A percentile compares a stretch with the other conserved stretches of the same genome.
Evolutionary conservation across 2,888 invertebrate genomes (phyloP).

Genomic region (Octodonta nipae): DNA sequence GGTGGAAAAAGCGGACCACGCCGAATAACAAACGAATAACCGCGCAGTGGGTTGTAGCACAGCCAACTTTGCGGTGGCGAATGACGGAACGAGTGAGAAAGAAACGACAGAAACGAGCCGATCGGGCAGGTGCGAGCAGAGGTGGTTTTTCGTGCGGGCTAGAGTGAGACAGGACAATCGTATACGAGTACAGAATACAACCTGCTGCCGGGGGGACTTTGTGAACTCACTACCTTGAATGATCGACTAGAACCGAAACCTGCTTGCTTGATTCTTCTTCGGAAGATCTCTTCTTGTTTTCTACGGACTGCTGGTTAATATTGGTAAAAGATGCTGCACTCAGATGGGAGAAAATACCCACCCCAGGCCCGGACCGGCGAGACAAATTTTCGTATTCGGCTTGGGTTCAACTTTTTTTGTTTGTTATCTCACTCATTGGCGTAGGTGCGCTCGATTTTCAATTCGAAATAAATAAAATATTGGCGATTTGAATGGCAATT

Average conservation of each 20-base stretch:
- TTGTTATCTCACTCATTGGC: too few species aligned
- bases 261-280: too few species aligned
- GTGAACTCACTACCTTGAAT: conserved; percentile 27
- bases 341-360: too few species aligned
- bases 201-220: conserved; percentile 21
- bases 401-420: too few species aligned
- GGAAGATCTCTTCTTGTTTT: too few species aligned
- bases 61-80: conserved; percentile 5
- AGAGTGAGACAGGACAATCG: background rate
- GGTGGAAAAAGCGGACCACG: background rate
- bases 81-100: conserved; percentile 11
- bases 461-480: too few species aligned
- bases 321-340: too few species aligned
- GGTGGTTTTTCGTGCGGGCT: conserved; percentile 4
- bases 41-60: conserved; percentile 5
- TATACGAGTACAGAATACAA: background rate
- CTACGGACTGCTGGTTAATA: too few species aligned
- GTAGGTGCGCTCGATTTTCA: too few species aligned
- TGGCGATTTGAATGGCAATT: too few species aligned
- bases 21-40: background rate
- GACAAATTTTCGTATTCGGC: too few species aligned
- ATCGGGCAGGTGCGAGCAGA: conserved; percentile 9
- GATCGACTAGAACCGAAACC: conserved; percentile 25
- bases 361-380: too few species aligned
- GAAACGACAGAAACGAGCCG: conserved; percentile 3